Evolutionary conservation across 1,140 invertebrate species (phyloP).

Genomic region (Rhizoglyphus robini): DNA sequence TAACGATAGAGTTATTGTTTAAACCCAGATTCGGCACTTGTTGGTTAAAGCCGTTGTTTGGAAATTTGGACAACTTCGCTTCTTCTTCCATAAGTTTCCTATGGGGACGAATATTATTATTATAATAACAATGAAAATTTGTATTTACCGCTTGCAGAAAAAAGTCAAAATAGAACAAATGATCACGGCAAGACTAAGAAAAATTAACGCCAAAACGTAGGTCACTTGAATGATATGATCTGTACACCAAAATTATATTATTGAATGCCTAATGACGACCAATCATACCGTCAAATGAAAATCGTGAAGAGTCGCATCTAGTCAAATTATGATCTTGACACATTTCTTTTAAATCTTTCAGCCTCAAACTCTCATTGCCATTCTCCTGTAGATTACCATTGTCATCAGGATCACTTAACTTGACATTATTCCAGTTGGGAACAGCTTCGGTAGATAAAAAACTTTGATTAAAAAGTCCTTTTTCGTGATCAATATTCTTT

Average conservation of each 20-base stretch:
- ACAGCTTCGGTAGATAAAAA: neutral
- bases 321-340: slow-evolving; percentile 15
- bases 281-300: slow-evolving; percentile 11
- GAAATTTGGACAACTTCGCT: neutral
- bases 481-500: neutral
- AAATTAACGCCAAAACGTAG: neutral
- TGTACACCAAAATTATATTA: neutral
- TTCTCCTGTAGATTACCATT: no score
- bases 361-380: neutral
- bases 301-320: neutral
- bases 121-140: neutral
- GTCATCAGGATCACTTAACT: neutral
- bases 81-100: slow-evolving; percentile 2
- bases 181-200: neutral
- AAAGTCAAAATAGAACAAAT: neutral
- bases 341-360: neutral
- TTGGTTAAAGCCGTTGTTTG: neutral
- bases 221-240: slow-evolving; percentile 7
- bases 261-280: neutral
- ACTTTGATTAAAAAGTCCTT: neutral
- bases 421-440: neutral
- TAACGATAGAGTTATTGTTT: neutral
- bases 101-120: neutral
- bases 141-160: neutral
- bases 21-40: neutral